Conservation (phyloP, 2,113 vertebrate genomes). For the Stomatorhinus ivindoensis region DNA sequence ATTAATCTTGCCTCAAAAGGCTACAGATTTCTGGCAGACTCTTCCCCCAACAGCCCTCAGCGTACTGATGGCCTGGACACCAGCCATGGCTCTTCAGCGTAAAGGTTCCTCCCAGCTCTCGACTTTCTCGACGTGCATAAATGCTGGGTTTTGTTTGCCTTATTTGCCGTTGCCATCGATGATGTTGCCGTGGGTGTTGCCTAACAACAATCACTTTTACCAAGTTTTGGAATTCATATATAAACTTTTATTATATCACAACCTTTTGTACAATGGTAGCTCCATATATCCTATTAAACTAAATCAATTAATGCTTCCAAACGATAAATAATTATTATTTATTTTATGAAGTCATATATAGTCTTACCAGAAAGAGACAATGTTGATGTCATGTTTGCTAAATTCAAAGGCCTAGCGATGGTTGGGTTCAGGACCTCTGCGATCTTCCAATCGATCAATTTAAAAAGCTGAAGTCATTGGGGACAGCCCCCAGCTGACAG, state of each 20-base stretch:
- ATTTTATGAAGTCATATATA: background rate
- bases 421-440: background rate
- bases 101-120: background rate
- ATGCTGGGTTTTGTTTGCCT: background rate
- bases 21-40: background rate
- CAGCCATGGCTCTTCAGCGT: background rate
- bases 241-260: background rate
- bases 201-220: background rate
- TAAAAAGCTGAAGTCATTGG: background rate
- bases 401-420: background rate
- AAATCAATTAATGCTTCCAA: background rate
- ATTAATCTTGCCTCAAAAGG: background rate
- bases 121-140: background rate
- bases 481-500: background rate
- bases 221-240: background rate
- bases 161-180: background rate
- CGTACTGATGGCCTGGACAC: background rate
- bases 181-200: background rate
- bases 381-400: background rate
- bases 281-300: background rate
- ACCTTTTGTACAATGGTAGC: background rate
- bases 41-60: background rate
- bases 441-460: background rate
- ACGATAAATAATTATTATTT: background rate
- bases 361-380: background rate